These are phyloP conservation scores for Nyctibius grandis DNA, from an alignment of 2,797 vertebrate genomes.

Conservation along the genomic window DNA sequence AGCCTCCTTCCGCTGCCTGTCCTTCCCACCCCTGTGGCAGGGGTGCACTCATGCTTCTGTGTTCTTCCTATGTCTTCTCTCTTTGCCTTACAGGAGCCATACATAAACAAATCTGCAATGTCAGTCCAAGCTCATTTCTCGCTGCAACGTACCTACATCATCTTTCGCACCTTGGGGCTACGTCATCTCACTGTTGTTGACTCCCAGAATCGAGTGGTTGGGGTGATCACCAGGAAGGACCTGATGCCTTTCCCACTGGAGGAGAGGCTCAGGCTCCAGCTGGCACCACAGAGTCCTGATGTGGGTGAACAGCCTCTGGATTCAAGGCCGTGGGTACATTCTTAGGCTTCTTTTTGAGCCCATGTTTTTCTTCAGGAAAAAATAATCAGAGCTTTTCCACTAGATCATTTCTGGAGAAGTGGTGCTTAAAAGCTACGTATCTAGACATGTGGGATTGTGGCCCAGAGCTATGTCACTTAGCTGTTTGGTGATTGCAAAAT, in stretches of 20 bases:
- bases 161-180: slow-evolving; percentile 54
- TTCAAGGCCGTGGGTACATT: background rate
- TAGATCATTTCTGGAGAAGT: background rate
- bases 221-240: slow-evolving; percentile 54
- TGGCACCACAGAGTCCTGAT: background rate
- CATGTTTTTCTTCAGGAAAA: background rate
- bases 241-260: slow-evolving; percentile 40
- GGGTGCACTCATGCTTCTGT: background rate
- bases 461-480: background rate
- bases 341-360: background rate
- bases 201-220: slow-evolving; percentile 19
- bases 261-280: background rate
- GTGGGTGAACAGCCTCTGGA: background rate
- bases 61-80: background rate
- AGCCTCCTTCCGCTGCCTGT: background rate
- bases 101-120: slow-evolving; percentile 58
- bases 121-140: slow-evolving; percentile 58
- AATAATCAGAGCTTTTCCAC: background rate
- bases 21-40: background rate
- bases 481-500: background rate
- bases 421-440: background rate
- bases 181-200: slow-evolving; percentile 50
- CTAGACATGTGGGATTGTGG: background rate
- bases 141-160: slow-evolving; percentile 15
- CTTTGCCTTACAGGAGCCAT: slow-evolving; percentile 48